These are phyloP conservation scores for Danio kyathit DNA, from an alignment of 2,797 vertebrate species.

Conservation along the genomic window DNA sequence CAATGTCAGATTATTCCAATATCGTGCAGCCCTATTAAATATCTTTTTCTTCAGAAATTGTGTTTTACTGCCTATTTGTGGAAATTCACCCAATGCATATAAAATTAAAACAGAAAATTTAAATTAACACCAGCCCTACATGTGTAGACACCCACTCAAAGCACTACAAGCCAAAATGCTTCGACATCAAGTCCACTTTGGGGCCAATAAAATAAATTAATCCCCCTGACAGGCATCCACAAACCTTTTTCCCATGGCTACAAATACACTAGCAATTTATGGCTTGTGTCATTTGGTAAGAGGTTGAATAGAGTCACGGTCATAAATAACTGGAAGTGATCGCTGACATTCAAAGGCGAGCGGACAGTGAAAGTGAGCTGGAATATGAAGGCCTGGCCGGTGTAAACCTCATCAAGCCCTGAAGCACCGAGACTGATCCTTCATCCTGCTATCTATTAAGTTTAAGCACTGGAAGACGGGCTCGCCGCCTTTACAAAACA, in stretches of 20 bases:
- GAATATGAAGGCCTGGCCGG: slow-evolving; percentile 35
- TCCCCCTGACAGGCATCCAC: slow-evolving; percentile 38
- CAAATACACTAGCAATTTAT: slow-evolving; percentile 54
- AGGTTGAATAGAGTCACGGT: slow-evolving; percentile 13
- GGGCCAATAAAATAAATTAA: slow-evolving; percentile 42
- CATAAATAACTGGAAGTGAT: slow-evolving; percentile 58
- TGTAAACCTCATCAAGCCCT: slow-evolving; percentile 48
- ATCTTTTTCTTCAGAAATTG: too few species aligned
- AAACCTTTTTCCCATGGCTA: slow-evolving; percentile 33
- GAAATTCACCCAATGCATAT: too few species aligned
- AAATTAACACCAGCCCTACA: too few species aligned
- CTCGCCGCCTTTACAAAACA: slow-evolving; percentile 2
- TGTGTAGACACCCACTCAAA: background rate
- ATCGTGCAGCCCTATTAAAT: too few species aligned
- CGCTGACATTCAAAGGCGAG: slow-evolving; percentile 18
- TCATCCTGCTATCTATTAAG: slow-evolving; percentile 9
- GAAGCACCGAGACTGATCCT: slow-evolving; percentile 11
- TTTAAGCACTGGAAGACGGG: slow-evolving; percentile 11
- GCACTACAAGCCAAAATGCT: background rate
- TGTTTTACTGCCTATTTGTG: too few species aligned
- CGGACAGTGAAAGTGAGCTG: slow-evolving; percentile 7
- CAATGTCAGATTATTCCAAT: too few species aligned
- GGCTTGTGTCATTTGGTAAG: slow-evolving; percentile 33
- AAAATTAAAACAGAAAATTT: too few species aligned
- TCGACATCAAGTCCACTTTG: background rate